Conservation (phyloP, 2,888 invertebrate genomes). For the Morpho helenor region DNA sequence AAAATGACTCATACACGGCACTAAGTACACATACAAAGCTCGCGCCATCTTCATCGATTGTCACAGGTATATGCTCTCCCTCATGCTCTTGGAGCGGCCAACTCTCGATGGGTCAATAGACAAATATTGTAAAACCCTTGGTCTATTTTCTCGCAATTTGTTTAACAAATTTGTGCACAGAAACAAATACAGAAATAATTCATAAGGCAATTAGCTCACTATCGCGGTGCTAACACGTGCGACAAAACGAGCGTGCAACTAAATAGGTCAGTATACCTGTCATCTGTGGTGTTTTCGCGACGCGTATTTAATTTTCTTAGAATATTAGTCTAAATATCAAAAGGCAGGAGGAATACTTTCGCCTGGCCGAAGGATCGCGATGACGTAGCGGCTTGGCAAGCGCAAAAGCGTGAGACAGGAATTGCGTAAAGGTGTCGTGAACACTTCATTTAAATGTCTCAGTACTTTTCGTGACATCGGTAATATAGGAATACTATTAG, state of each 20-base stretch:
- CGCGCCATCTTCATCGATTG: too few species aligned
- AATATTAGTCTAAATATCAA: slow-evolving; percentile 53
- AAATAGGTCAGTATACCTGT: slow-evolving; percentile 55
- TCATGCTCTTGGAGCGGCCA: too few species aligned
- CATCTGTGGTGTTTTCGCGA: slow-evolving; percentile 27
- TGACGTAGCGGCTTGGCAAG: slow-evolving; percentile 69
- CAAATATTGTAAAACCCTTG: too few species aligned
- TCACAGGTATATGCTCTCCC: too few species aligned
- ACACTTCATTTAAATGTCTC: slow-evolving; percentile 61
- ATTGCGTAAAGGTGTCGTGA: slow-evolving; percentile 74
- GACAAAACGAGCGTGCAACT: slow-evolving; percentile 31
- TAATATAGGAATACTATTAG: slow-evolving; percentile 66
- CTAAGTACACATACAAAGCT: too few species aligned
- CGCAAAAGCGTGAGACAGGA: slow-evolving; percentile 64
- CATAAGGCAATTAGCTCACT: slow-evolving; percentile 10
- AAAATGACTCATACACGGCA: too few species aligned
- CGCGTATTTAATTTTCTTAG: slow-evolving; percentile 31
- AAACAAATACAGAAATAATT: slow-evolving; percentile 11
- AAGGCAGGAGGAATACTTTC: slow-evolving; percentile 48
- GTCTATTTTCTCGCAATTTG: slow-evolving; percentile 1
- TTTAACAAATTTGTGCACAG: slow-evolving; percentile 5
- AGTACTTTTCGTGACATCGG: slow-evolving; percentile 57
- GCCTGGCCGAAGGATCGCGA: slow-evolving; percentile 47
- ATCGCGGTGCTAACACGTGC: slow-evolving; percentile 14
- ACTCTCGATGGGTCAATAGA: too few species aligned